These are phyloP conservation scores for Leptosomus discolor DNA, from an alignment of 2,113 vertebrate genomes.

Conservation along the genomic window DNA sequence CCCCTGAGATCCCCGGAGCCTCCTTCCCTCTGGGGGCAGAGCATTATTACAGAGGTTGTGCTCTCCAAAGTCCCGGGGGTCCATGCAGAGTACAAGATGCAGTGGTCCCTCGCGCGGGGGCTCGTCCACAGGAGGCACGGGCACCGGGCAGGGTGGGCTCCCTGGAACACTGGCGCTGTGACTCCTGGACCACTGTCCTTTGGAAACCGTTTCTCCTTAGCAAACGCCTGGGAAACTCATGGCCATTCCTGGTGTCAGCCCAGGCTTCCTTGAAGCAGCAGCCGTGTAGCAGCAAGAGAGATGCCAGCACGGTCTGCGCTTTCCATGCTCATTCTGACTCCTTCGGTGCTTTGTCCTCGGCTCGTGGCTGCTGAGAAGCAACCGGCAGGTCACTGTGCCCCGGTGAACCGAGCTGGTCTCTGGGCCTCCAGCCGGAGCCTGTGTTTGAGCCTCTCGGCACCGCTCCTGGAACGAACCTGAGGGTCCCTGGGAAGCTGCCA, in stretches of 20 bases:
- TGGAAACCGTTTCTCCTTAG: neutral
- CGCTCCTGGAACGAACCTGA: neutral
- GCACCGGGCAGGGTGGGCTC: fast-evolving
- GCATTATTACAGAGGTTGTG: neutral
- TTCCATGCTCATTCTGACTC: neutral
- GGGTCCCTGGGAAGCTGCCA: neutral
- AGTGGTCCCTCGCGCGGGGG: fast-evolving
- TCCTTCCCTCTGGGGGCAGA: neutral
- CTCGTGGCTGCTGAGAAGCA: neutral
- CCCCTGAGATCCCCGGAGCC: neutral
- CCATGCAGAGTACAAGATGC: fast-evolving
- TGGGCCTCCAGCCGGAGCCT: neutral
- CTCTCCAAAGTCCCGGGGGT: fast-evolving
- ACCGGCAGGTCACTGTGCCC: neutral
- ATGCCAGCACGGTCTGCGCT: fast-evolving
- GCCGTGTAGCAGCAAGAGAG: neutral
- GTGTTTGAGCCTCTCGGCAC: neutral
- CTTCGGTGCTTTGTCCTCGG: neutral
- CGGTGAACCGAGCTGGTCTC: neutral
- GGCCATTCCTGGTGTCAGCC: neutral
- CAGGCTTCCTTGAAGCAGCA: neutral
- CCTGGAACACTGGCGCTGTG: fast-evolving
- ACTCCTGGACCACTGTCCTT: neutral
- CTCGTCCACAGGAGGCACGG: neutral
- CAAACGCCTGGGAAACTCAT: neutral